Percentiles rank a stretch among this genome's conserved stretches.
phyloP scores from a whole-genome alignment of 92 coral and sea anemone species.

The Umimayanthus chanpuru region DNA sequence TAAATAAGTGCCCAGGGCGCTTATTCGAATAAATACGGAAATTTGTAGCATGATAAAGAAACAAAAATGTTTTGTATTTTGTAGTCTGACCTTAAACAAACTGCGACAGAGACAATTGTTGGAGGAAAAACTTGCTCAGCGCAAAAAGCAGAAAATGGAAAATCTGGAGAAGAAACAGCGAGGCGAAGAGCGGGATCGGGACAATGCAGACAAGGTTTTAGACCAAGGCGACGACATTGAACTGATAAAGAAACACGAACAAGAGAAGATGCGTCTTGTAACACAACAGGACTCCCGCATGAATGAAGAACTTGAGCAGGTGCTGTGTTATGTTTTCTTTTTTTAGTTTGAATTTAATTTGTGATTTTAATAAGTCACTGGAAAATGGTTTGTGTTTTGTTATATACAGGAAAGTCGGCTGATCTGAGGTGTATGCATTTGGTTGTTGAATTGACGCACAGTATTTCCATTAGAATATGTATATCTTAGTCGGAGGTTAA shows the following conservation, averaged over 20 bases:
- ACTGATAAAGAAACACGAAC: slow-evolving; percentile 88
- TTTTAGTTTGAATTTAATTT: no score
- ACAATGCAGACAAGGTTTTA: slow-evolving; percentile 66
- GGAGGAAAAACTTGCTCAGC: slow-evolving; percentile 78
- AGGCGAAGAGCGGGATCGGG: slow-evolving; percentile 73
- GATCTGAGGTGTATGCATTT: no score
- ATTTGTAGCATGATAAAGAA: no score
- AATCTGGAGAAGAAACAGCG: slow-evolving; percentile 75
- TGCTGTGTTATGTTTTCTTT: slow-evolving; percentile 5
- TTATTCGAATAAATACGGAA: no score
- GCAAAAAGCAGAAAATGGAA: slow-evolving; percentile 75
- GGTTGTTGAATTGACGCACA: no score
- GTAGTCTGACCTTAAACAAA: slow-evolving; percentile 88
- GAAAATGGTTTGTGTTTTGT: no score
- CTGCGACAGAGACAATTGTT: slow-evolving; percentile 92
- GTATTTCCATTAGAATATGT: no score
- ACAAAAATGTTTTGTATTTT: neutral
- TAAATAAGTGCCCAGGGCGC: no score
- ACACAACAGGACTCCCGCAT: slow-evolving; percentile 63
- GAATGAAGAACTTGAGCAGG: slow-evolving; percentile 86
- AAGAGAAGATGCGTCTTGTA: slow-evolving; percentile 71
- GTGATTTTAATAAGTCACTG: no score
- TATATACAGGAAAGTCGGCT: no score
- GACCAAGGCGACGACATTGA: slow-evolving; percentile 86
- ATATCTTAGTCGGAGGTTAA: no score